Conservation (phyloP, 2,888 invertebrate genomes). For the Diarsia mendica region DNA sequence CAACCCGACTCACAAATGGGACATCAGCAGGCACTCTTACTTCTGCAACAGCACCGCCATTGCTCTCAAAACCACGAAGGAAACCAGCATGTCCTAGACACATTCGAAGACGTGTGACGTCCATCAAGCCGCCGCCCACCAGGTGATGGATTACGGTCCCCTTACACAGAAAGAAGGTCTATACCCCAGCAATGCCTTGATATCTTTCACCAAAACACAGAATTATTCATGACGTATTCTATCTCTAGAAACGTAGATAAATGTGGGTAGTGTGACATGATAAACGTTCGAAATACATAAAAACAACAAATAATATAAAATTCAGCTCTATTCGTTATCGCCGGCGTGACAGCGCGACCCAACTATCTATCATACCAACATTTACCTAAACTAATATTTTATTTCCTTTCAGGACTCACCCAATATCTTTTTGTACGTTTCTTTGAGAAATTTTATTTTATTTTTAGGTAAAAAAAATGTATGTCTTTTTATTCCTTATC, state of each 20-base stretch:
- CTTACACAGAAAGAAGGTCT: background rate
- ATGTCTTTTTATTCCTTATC: background rate
- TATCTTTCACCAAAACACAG: background rate
- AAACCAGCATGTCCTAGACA: background rate
- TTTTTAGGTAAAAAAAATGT: background rate
- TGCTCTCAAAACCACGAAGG: background rate
- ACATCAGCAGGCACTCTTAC: background rate
- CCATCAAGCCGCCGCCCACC: background rate
- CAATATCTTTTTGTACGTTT: slow-evolving; percentile 2
- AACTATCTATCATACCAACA: slow-evolving; percentile 52
- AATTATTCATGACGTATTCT: slow-evolving; percentile 27
- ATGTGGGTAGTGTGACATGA: slow-evolving; percentile 40
- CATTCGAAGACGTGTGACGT: background rate
- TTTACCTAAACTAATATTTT: slow-evolving; percentile 59
- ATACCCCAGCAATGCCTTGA: background rate
- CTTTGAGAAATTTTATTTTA: background rate
- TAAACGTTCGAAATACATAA: slow-evolving; percentile 43
- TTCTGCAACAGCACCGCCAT: background rate
- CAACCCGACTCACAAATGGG: background rate
- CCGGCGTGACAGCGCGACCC: slow-evolving; percentile 36
- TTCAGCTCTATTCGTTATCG: slow-evolving; percentile 40
- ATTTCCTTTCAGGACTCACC: slow-evolving; percentile 22
- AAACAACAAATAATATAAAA: slow-evolving; percentile 37
- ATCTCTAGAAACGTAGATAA: slow-evolving; percentile 39
- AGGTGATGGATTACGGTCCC: background rate